Base-by-base conservation (phyloP, 2,797 vertebrate species). In the Rhynchotus rufescens region DNA sequence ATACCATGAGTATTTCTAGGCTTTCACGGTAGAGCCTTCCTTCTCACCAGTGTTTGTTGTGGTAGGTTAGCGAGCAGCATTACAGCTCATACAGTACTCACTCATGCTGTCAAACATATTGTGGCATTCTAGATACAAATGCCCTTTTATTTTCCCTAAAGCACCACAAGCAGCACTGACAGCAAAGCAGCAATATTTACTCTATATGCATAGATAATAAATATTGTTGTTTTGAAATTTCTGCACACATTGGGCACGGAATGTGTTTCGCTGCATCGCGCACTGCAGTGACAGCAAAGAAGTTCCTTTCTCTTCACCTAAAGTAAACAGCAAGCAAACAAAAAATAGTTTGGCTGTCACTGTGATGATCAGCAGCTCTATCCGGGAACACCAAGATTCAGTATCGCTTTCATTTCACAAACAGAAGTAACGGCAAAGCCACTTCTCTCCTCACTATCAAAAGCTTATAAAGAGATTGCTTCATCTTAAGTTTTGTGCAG, bases 251-350 rank as follows among this genome's bases (percentile, higher is more conserved):
- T 96, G 96, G 96, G 94, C 96, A 96, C 71, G 88, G 94, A 85
- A 93, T 96, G 83, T 95, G 94, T 96, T 97, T 97, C 96, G 90
- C 90, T 91, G 91, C 86, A 94, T 96, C 93, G 93, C 69, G 95
- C 38, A 47, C 84, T 90, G 90, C 93, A 89, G 68, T 96, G 97
- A 97, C 97, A 98, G 97, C 94, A 92, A 93, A 96, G 92, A 83
- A 82, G 88, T 93, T 95, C 94, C 64, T 91, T 95, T 77, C 77
- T 77, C 95, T 97, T 96, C 89, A 92, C 96, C 49, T 95, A 96
- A 96, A 86, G 84, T 92, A 95, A 94, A 93, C 81, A 93, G 93
- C 92, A 92, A 96, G 91, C 89, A 84, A 86, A 94, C 74, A 82
- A 69, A 89, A 91, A 89, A 88, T 80, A 47, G 81, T 90, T 88